Percentiles rank a stretch among this genome's conserved stretches.
Evolutionary conservation across 2,113 vertebrate genomes (phyloP).

Genomic region (Barbus barbus): DNA sequence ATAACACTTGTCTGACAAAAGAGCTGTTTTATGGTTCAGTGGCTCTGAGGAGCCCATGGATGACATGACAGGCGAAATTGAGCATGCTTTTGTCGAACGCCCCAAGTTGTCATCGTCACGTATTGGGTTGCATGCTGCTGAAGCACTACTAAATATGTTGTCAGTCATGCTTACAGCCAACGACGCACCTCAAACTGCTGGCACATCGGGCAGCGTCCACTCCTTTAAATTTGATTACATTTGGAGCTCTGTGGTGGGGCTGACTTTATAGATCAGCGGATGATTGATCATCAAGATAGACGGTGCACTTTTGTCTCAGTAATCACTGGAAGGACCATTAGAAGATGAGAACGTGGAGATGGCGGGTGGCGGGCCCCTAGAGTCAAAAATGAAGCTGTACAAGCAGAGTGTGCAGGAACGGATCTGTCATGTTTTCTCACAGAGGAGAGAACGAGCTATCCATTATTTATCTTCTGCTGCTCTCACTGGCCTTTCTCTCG

Average conservation of each 20-base stretch:
- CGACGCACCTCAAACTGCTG: background rate
- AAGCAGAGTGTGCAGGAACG: constrained; percentile 55
- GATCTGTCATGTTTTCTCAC: constrained; percentile 61
- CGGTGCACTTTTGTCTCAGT: constrained; percentile 43
- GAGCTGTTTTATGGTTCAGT: constrained; percentile 6
- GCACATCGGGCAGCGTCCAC: background rate
- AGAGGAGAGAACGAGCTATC: constrained; percentile 30
- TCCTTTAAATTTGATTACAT: constrained; percentile 42
- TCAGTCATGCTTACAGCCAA: constrained; percentile 38
- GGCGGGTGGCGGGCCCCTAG: constrained; percentile 6
- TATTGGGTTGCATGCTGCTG: background rate
- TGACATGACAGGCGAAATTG: constrained; percentile 28
- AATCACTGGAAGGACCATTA: constrained; percentile 50
- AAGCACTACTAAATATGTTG: constrained; percentile 19
- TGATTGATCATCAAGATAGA: constrained; percentile 43
- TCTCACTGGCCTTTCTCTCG: constrained; percentile 19
- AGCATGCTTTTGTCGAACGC: background rate
- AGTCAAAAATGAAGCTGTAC: constrained; percentile 59
- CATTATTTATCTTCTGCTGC: constrained; percentile 61
- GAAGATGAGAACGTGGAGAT: constrained; percentile 42
- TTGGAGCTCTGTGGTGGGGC: constrained; percentile 31
- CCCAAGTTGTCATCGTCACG: background rate
- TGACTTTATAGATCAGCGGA: constrained; percentile 33
- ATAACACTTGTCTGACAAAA: background rate
- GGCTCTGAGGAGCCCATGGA: background rate